phyloP scores from a whole-genome alignment of 2,113 vertebrate species.

The Eudyptes chrysolophus region DNA sequence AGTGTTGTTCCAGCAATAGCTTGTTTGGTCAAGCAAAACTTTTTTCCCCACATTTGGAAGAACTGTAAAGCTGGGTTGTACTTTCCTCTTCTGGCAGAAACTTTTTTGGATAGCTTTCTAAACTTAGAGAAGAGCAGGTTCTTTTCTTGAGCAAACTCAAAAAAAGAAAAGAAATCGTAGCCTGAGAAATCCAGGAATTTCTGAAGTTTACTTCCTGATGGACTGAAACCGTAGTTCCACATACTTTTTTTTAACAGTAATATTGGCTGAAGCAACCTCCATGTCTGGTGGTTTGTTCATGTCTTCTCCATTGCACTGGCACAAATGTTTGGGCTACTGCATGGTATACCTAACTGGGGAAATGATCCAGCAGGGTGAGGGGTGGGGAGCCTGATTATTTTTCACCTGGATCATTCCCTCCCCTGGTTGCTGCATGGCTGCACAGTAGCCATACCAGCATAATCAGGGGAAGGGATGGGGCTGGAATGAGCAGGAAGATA shows the following conservation, averaged over 20 bases:
- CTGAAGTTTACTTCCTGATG: not conserved
- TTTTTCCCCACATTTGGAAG: not conserved
- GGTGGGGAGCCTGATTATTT: not conserved
- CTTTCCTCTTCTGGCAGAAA: not conserved
- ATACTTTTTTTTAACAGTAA: not conserved
- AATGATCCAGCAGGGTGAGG: not conserved
- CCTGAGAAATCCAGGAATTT: not conserved
- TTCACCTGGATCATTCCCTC: not conserved
- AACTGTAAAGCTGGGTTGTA: not conserved
- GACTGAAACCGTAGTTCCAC: not conserved
- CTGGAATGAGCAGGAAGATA: not conserved
- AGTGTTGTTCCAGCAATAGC: not conserved
- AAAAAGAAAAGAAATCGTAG: not conserved
- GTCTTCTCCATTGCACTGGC: not conserved
- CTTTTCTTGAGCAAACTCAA: not conserved
- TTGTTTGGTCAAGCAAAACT: not conserved
- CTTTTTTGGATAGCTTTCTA: not conserved
- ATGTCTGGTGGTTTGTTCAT: not conserved
- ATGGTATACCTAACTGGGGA: not conserved
- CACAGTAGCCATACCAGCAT: not conserved
- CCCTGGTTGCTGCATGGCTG: not conserved
- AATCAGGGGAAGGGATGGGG: not conserved
- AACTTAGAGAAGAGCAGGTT: not conserved
- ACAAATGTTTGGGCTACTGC: not conserved
- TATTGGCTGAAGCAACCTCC: not conserved